These are phyloP conservation scores for Ceratotherium simum DNA, from an alignment of 2,113 vertebrate genomes.

Conservation along the genomic window DNA sequence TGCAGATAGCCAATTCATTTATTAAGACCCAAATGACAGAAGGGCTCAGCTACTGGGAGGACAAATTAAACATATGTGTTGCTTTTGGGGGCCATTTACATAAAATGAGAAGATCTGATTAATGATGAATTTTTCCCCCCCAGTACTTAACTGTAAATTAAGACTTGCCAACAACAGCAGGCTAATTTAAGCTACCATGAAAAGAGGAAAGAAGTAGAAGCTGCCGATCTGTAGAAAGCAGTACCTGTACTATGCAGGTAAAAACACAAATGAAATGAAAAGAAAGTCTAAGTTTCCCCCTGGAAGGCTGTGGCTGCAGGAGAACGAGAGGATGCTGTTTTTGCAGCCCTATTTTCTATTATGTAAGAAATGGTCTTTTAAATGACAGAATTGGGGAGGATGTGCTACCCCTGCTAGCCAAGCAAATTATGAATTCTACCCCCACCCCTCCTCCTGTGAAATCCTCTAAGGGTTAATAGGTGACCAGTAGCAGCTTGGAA, in stretches of 20 bases:
- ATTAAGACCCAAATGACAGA: conserved; percentile 79
- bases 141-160: not conserved
- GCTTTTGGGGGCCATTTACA: not conserved
- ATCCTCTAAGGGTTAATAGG: not conserved
- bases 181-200: not conserved
- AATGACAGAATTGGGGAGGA: not conserved
- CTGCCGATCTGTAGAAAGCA: not conserved
- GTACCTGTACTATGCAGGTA: not conserved
- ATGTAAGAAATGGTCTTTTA: conserved; percentile 36
- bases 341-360: not conserved
- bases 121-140: not conserved
- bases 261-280: not conserved
- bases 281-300: not conserved
- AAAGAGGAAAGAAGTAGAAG: not conserved
- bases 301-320: not conserved
- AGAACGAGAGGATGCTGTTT: not conserved
- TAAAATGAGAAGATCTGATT: not conserved
- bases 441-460: not conserved
- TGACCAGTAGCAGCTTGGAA: not conserved
- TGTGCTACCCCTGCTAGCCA: not conserved
- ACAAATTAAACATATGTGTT: not conserved
- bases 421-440: not conserved
- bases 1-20: conserved; percentile 83
- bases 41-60: conserved; percentile 58
- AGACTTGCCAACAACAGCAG: not conserved